These are phyloP conservation scores for Lasioglossum lativentre DNA, from an alignment of 2,888 invertebrate species.

Conservation along the genomic window DNA sequence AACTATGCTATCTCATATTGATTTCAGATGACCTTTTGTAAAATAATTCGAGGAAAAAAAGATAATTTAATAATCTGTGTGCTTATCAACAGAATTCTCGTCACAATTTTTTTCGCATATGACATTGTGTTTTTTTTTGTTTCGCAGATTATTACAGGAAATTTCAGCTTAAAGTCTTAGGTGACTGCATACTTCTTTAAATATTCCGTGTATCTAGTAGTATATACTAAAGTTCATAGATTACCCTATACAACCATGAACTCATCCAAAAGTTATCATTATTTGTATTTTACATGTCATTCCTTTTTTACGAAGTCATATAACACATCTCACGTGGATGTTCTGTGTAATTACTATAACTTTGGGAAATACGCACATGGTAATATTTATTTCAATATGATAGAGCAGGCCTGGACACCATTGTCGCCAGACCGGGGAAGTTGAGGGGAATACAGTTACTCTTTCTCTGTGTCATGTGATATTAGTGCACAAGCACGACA, in stretches of 20 bases:
- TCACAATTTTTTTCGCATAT: background rate
- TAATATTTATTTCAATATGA: constrained; percentile 13
- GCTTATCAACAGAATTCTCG: background rate
- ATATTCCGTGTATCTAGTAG: constrained; percentile 8
- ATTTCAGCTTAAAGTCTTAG: background rate
- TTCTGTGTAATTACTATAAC: constrained; percentile 58
- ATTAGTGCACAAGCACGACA: no score
- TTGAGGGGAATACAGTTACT: background rate
- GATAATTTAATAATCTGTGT: background rate
- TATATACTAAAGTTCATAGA: constrained; percentile 41
- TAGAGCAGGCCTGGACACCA: background rate
- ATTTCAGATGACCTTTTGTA: background rate
- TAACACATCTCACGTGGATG: constrained; percentile 39
- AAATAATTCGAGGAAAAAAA: background rate
- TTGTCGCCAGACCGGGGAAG: background rate
- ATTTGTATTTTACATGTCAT: constrained; percentile 29
- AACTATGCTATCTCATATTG: background rate
- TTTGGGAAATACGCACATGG: constrained; percentile 48
- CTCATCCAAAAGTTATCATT: constrained; percentile 33
- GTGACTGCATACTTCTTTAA: background rate
- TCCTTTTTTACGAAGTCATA: constrained; percentile 21
- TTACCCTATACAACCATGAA: constrained; percentile 48
- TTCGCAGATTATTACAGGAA: background rate
- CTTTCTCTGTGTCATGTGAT: no score
- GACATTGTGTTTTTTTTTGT: background rate